These are phyloP conservation scores for Synchiropus splendidus DNA, from an alignment of 2,113 vertebrate species.

Conservation along the genomic window DNA sequence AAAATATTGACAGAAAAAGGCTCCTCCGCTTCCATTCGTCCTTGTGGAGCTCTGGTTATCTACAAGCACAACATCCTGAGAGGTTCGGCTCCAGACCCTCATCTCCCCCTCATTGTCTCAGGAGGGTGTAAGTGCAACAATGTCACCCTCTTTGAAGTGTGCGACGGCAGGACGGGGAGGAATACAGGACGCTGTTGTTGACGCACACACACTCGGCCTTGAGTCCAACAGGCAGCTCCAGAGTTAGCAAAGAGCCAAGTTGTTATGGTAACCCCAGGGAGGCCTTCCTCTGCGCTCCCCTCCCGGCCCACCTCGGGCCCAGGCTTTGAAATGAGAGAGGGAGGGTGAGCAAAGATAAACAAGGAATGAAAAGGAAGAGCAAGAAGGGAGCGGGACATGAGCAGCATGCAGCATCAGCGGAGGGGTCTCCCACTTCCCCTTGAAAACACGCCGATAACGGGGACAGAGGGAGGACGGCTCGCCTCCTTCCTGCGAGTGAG, in stretches of 20 bases:
- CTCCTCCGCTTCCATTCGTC: not conserved
- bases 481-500: constrained; percentile 28
- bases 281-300: constrained; percentile 36
- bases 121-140: constrained; percentile 41
- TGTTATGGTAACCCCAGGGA: constrained; percentile 55
- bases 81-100: constrained; percentile 11
- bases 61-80: constrained; percentile 42
- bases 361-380: constrained; percentile 33
- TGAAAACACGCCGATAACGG: constrained; percentile 38
- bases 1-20: constrained; percentile 12
- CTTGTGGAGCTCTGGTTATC: constrained; percentile 11
- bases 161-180: constrained; percentile 13
- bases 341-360: constrained; percentile 43
- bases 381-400: constrained; percentile 1
- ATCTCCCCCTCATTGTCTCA: constrained; percentile 17
- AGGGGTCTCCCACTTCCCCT: constrained; percentile 30
- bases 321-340: constrained; percentile 58
- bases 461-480: not conserved
- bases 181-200: constrained; percentile 8
- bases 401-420: constrained; percentile 32
- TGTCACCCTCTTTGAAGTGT: constrained; percentile 35
- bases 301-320: constrained; percentile 29
- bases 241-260: constrained; percentile 22
- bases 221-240: constrained; percentile 27
- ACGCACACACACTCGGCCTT: constrained; percentile 8